phyloP scores from a whole-genome alignment of 2,113 vertebrate genomes.

The Ariopsis seemanni region DNA sequence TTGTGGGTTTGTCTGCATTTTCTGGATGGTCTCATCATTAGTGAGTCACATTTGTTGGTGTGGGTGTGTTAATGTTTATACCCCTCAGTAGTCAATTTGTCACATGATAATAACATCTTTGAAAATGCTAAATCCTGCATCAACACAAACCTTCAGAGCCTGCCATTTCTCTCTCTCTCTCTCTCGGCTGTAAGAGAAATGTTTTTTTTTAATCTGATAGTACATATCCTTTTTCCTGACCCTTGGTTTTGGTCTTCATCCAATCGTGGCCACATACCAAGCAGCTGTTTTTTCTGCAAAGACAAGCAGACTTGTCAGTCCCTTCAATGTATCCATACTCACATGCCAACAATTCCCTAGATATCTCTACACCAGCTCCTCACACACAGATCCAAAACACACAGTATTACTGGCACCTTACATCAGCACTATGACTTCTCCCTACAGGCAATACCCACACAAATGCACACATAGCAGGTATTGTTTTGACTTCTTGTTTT shows the following conservation, averaged over 20 bases:
- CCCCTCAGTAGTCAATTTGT: conserved; percentile 43
- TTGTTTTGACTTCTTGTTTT: conserved; percentile 65
- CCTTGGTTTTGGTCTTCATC: conserved; percentile 28
- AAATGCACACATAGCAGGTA: conserved; percentile 51
- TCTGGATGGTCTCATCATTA: background rate
- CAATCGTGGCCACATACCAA: conserved; percentile 18
- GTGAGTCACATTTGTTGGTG: conserved; percentile 29
- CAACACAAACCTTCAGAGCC: conserved; percentile 36
- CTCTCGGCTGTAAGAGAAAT: conserved; percentile 45
- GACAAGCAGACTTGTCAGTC: conserved; percentile 5
- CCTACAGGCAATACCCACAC: conserved; percentile 56
- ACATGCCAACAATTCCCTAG: conserved; percentile 21
- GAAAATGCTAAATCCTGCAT: conserved; percentile 51
- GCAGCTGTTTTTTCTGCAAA: conserved; percentile 27
- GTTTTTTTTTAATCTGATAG: conserved; percentile 37
- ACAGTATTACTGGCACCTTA: conserved; percentile 70
- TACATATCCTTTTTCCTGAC: conserved; percentile 57
- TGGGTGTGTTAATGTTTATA: conserved; percentile 44
- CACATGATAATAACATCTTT: conserved; percentile 53
- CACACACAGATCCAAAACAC: conserved; percentile 41
- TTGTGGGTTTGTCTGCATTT: conserved; percentile 17
- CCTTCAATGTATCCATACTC: background rate
- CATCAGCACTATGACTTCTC: conserved; percentile 67
- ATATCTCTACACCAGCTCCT: background rate
- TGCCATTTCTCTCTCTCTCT: conserved; percentile 3